phyloP scores from a whole-genome alignment of 2,888 invertebrate species.

The Ommatoiulus sabulosus region DNA sequence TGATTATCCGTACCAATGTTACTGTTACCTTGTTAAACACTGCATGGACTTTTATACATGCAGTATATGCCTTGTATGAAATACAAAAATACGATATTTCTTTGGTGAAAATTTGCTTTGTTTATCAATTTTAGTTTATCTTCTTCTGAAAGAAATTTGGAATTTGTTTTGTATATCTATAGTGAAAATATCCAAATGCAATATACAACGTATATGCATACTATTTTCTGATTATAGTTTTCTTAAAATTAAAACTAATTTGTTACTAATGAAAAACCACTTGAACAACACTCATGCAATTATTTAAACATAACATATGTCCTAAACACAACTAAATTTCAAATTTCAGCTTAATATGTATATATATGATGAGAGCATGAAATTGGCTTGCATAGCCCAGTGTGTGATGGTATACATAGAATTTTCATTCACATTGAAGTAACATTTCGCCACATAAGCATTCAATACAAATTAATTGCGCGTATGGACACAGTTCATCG shows the following conservation, averaged over 20 bases:
- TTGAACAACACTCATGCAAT: background rate
- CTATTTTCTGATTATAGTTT: too few relatives aligned
- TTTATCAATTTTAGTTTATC: too few relatives aligned
- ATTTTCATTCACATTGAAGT: slow-evolving; percentile 34
- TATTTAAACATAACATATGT: background rate
- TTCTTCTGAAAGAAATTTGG: background rate
- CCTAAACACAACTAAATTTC: slow-evolving; percentile 13
- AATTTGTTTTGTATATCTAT: too few relatives aligned
- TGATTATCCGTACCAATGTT: too few relatives aligned
- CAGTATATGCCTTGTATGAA: too few relatives aligned
- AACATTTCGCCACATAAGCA: background rate
- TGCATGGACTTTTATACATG: too few relatives aligned
- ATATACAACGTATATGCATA: too few relatives aligned
- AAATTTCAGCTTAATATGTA: slow-evolving; percentile 22
- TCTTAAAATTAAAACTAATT: background rate
- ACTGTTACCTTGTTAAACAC: too few relatives aligned
- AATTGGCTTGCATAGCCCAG: slow-evolving; percentile 57
- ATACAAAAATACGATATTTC: too few relatives aligned
- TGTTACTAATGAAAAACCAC: background rate
- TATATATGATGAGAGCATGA: slow-evolving; percentile 23
- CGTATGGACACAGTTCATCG: background rate
- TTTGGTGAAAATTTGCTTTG: too few relatives aligned
- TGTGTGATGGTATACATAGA: slow-evolving; percentile 54
- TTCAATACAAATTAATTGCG: background rate
- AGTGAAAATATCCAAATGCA: too few relatives aligned